Percentiles rank a stretch among this genome's conserved stretches.
These are phyloP conservation scores for Scortum barcoo DNA, from an alignment of 2,113 vertebrate genomes.

Conservation along the genomic window DNA sequence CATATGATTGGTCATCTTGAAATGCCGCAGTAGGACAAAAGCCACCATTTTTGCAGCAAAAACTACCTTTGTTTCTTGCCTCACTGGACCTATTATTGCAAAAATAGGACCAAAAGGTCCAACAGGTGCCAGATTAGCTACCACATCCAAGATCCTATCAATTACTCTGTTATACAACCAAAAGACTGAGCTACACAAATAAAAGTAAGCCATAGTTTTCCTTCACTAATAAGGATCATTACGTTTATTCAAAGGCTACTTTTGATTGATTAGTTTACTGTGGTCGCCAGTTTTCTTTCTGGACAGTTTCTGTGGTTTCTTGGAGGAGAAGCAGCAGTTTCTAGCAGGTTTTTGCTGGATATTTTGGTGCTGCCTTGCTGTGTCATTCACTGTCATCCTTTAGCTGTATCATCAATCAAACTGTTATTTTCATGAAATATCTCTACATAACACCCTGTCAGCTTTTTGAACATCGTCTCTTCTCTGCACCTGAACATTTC, in stretches of 20 bases:
- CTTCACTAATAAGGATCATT: background rate
- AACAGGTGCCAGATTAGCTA: no score
- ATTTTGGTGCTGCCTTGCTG: conserved; percentile 21
- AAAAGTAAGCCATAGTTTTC: background rate
- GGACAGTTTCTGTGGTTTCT: conserved; percentile 9
- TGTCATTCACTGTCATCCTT: conserved; percentile 38
- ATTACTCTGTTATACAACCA: background rate
- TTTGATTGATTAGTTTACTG: conserved; percentile 30
- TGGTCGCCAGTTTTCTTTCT: background rate
- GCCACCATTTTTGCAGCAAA: no score
- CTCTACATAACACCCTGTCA: conserved; percentile 40
- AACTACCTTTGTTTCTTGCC: no score
- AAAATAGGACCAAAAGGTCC: no score
- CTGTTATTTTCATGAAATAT: conserved; percentile 34
- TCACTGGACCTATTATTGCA: no score
- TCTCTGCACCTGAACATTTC: conserved; percentile 24
- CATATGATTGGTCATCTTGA: no score
- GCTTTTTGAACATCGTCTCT: conserved; percentile 23
- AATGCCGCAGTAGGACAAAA: no score
- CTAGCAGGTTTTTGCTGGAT: background rate
- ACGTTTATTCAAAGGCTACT: background rate
- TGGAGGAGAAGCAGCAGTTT: conserved; percentile 7
- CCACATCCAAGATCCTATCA: background rate
- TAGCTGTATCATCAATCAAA: conserved; percentile 47
- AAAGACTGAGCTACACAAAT: background rate